A percentile compares a stretch with the other conserved stretches of the same genome.
These are phyloP conservation scores for Tragelaphus scriptus DNA, from an alignment of 2,113 vertebrate species.

Conservation along the genomic window DNA sequence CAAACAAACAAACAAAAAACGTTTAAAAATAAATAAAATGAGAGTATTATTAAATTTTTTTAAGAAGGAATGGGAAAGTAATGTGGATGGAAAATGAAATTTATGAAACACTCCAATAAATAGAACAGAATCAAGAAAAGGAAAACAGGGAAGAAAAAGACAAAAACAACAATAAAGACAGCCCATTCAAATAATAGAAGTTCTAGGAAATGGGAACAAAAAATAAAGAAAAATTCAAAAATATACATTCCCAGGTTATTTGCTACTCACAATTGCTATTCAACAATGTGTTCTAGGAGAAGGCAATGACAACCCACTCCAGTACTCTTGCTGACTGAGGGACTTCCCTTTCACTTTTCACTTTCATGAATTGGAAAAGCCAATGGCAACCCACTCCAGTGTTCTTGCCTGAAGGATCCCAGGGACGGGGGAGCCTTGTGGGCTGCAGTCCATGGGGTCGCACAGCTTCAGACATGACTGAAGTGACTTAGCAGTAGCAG, in stretches of 20 bases:
- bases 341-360: too few relatives aligned
- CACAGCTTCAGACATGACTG: too few relatives aligned
- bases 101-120: background rate
- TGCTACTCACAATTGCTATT: background rate
- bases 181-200: background rate
- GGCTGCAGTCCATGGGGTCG: too few relatives aligned
- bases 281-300: background rate
- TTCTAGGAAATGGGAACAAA: background rate
- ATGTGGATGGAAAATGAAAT: background rate
- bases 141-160: background rate
- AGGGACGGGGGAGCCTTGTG: too few relatives aligned
- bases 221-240: background rate
- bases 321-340: too few relatives aligned
- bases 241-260: background rate
- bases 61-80: background rate
- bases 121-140: background rate
- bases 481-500: too few relatives aligned
- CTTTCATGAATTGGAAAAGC: too few relatives aligned
- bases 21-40: background rate
- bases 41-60: background rate
- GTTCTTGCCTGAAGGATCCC: too few relatives aligned
- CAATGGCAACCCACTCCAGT: too few relatives aligned
- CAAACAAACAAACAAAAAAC: background rate
- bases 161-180: background rate
- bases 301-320: too few relatives aligned